Conservation (phyloP, 2,888 invertebrate genomes). For the Alitta virens region DNA sequence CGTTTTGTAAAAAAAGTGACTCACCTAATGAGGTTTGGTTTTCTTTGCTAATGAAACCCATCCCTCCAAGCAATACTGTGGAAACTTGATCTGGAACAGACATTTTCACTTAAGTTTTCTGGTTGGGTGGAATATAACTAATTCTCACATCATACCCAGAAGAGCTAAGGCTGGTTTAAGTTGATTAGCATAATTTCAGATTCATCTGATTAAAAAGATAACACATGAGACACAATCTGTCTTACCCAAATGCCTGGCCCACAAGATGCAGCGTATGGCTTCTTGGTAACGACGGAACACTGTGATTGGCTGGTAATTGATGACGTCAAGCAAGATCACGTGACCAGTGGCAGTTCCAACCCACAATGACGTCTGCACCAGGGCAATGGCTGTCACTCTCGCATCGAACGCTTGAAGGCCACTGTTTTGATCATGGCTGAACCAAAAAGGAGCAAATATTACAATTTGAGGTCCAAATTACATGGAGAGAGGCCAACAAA, state of each 20-base stretch:
- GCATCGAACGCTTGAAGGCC: background rate
- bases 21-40: too few relatives aligned
- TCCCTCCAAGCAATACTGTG: constrained; percentile 2
- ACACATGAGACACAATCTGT: background rate
- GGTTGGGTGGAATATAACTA: too few relatives aligned
- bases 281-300: constrained; percentile 36
- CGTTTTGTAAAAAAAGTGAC: too few relatives aligned
- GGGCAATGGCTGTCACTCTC: constrained; percentile 31
- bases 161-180: too few relatives aligned
- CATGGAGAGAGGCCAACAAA: too few relatives aligned
- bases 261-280: constrained; percentile 27
- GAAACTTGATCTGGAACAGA: constrained; percentile 9
- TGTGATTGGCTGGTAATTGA: constrained; percentile 31
- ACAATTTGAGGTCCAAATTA: background rate
- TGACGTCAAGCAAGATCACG: constrained; percentile 39
- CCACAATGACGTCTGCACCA: constrained; percentile 38
- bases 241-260: constrained; percentile 8
- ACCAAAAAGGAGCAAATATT: background rate
- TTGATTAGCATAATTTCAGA: too few relatives aligned
- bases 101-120: too few relatives aligned
- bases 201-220: too few relatives aligned
- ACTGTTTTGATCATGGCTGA: too few relatives aligned
- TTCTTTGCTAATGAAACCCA: background rate
- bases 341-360: constrained; percentile 48
- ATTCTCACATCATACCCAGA: too few relatives aligned